These are phyloP conservation scores for Hystrix cristata DNA, from an alignment of 2,113 vertebrate species.

Conservation along the genomic window DNA sequence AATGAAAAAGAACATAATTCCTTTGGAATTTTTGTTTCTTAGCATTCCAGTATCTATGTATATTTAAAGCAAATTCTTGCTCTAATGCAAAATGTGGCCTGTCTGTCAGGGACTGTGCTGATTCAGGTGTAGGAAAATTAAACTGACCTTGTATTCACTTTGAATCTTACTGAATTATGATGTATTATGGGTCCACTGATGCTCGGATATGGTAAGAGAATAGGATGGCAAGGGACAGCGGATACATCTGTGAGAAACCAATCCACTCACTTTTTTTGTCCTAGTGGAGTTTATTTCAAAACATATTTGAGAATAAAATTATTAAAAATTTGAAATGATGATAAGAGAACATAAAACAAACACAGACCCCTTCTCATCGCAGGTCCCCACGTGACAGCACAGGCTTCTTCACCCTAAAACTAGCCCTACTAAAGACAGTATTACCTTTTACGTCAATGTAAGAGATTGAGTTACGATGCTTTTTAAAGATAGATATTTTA, in stretches of 20 bases:
- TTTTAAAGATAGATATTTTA: neutral
- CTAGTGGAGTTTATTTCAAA: neutral
- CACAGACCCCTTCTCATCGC: neutral
- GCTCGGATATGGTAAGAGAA: neutral
- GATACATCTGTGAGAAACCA: neutral
- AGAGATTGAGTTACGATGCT: neutral
- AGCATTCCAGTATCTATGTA: neutral
- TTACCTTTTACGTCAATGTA: neutral
- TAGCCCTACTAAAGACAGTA: neutral
- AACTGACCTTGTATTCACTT: neutral
- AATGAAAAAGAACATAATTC: neutral
- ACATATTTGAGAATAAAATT: neutral
- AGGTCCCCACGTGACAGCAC: accelerated
- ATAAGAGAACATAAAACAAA: neutral
- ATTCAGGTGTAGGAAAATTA: neutral
- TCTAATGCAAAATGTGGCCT: neutral
- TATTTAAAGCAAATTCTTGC: neutral
- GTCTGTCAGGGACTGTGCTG: neutral
- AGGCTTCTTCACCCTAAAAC: neutral
- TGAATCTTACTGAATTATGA: neutral
- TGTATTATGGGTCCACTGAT: neutral
- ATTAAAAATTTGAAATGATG: neutral
- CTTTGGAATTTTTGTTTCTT: neutral
- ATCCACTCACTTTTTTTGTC: neutral
- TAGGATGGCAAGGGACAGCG: neutral